A percentile compares a stretch with the other conserved stretches of the same genome.
Evolutionary conservation across 2,888 invertebrate species (phyloP).

Genomic region (Digitonthophagus gazella): DNA sequence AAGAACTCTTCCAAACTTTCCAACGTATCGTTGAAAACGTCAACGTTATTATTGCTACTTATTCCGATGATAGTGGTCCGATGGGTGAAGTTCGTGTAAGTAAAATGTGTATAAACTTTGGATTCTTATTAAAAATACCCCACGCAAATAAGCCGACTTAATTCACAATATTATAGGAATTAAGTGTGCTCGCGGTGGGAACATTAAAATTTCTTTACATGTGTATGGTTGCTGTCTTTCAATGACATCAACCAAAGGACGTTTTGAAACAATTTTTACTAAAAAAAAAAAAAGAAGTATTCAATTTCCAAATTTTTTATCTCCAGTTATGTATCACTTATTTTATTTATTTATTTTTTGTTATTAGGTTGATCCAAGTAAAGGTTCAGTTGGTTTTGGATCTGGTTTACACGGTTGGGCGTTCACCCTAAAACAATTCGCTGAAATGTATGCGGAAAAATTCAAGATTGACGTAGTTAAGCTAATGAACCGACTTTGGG

Average conservation of each 20-base stretch:
- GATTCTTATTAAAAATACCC: constrained; percentile 35
- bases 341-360: constrained; percentile 19
- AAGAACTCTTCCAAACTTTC: constrained; percentile 98
- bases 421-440: constrained; percentile 98
- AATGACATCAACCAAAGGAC: constrained; percentile 40
- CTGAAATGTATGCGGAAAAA: constrained; percentile 98
- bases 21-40: constrained; percentile 99
- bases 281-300: too few relatives aligned
- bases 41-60: constrained; percentile 99
- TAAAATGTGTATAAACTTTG: constrained; percentile 30
- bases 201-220: constrained; percentile 39
- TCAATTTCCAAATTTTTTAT: too few relatives aligned
- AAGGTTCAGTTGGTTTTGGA: constrained; percentile 99
- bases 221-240: constrained; percentile 42
- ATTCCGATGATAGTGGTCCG: constrained; percentile 95
- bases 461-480: constrained; percentile 97
- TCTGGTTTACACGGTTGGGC: constrained; percentile 99
- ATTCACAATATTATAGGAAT: constrained; percentile 36
- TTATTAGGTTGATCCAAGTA: constrained; percentile 83
- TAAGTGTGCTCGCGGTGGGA: constrained; percentile 46
- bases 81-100: constrained; percentile 98
- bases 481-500: constrained; percentile 97
- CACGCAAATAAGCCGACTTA: constrained; percentile 47
- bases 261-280: constrained; percentile 39
- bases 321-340: too few relatives aligned